Conservation (phyloP, 2,113 vertebrate genomes). For the Corynorhinus townsendii region DNA sequence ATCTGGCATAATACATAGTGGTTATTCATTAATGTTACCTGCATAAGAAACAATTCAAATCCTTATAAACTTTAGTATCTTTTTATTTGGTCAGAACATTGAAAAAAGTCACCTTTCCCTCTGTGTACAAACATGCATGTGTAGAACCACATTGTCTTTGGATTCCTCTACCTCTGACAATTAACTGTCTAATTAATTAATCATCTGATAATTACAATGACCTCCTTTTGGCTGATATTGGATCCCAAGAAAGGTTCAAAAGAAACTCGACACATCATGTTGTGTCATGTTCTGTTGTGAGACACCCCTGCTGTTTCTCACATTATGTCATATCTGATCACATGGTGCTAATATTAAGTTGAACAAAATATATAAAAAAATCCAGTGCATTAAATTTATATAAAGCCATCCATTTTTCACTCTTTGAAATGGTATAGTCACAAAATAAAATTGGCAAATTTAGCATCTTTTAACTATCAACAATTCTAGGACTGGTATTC, state of each 20-base stretch:
- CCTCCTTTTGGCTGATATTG: constrained; percentile 82
- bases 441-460: background rate
- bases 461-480: background rate
- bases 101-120: constrained; percentile 14
- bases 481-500: background rate
- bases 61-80: constrained; percentile 35
- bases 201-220: constrained; percentile 85
- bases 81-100: constrained; percentile 41
- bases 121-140: constrained; percentile 36
- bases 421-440: background rate
- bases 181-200: constrained; percentile 85
- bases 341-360: background rate
- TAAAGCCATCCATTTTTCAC: background rate
- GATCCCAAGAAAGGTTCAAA: constrained; percentile 78
- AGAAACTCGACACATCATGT: constrained; percentile 80
- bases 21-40: background rate
- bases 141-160: constrained; percentile 67
- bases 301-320: constrained; percentile 65
- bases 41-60: background rate
- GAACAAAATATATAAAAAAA: background rate
- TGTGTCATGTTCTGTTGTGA: constrained; percentile 79
- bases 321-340: constrained; percentile 74
- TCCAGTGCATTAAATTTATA: background rate
- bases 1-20: background rate
- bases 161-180: constrained; percentile 75